Base-by-base conservation (phyloP, 1,140 invertebrate species). In the Himalopsyche phryganea region DNA sequence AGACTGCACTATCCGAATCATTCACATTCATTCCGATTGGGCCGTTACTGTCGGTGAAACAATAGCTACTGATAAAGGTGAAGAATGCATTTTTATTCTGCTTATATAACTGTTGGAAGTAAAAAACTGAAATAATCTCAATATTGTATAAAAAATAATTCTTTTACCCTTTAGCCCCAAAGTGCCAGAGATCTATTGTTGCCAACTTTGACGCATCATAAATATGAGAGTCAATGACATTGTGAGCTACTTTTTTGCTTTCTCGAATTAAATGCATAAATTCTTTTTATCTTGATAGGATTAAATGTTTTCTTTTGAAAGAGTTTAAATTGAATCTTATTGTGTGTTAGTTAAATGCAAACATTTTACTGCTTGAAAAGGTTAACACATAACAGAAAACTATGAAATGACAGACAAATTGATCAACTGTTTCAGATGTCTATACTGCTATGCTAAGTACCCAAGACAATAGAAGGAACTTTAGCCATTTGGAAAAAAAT, bases 21-120 rank as follows among this genome's bases (percentile, higher is more conserved):
- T 80, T 23, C 68, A 74, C 50, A 70, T 79, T 3, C 72, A 78
- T 38, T 59, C 71, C 0, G 68, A 73, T 59, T 71, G 70, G 0
- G 72, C 71, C 17, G 71, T 71, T 1, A 70, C 70, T 3, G 64
- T 76, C 15, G 55, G 70, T 36, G 67, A 74, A 17, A 69, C 63
- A 18, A 66, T 78, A 44, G 23, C 57, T 36, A 67, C 68, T 33
- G 61, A 70, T 2, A 71, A 74, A 68, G 63, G 75, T 78, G n/a
- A 64, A 13, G 38, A n/a, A 3, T 5, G 4, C 38, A 13, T 40
- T n/a, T 5, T 13, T 15, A n/a, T 35, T 35, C n/a, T 35, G n/a
- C n/a, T 35, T 35, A 35, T 35, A 6, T n/a, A n/a, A n/a, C 33
- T n/a, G n/a, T 7, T 35, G 33, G n/a, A 7, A n/a, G n/a, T 7